Evolutionary conservation across 2,113 vertebrate genomes (phyloP), one percentile per base, ranked within the genome.

Genomic region (Phylloscopus trochiloides): DNA sequence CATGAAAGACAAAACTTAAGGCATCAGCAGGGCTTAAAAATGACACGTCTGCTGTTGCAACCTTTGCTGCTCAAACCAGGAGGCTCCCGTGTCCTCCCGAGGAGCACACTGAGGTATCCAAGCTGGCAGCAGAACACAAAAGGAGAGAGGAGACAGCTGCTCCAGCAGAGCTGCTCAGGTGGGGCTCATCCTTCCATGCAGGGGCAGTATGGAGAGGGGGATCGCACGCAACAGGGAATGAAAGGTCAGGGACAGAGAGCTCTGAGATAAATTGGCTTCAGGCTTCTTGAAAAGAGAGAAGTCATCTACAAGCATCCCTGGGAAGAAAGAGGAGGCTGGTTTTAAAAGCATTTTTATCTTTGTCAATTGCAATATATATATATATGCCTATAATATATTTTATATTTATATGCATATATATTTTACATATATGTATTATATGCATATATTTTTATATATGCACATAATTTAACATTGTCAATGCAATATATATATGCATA

Each of bases 11-110:
- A 5, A 54, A 54, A 31, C 52, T 31, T 31, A 31, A 31, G 29
- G 52, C 29, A 54, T 54, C 17, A 54, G 17, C 17, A 12, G 24
- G 29, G 54, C 7, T 82, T 17, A 10, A 26, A 47, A 90, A 26
- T 0, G 5, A n/a, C 78, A 75, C 20, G 0, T 34, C n/a, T 68
- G n/a, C 4, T 14, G 4, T 2, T 40, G 54, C 38, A 73, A 24
- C 59, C 59, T 61, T 12, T 54, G 29, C 61, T 47, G 16, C 70
- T 10, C 12, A 4, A 40, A 25, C 20, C 40, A 40, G 22, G 62
- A 40, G 20, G 45, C 6, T 52, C 25, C 14, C 2, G 4, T 1
- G 12, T 18, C 36, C 51, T 81, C 59, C 45, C 0, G 0, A 57
- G 38, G 38, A 59, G 77, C 29, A 40, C 29, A 1, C 0, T 4